These are phyloP conservation scores for Aporrectodea caliginosa DNA, from an alignment of 1,140 invertebrate species.

Conservation along the genomic window DNA sequence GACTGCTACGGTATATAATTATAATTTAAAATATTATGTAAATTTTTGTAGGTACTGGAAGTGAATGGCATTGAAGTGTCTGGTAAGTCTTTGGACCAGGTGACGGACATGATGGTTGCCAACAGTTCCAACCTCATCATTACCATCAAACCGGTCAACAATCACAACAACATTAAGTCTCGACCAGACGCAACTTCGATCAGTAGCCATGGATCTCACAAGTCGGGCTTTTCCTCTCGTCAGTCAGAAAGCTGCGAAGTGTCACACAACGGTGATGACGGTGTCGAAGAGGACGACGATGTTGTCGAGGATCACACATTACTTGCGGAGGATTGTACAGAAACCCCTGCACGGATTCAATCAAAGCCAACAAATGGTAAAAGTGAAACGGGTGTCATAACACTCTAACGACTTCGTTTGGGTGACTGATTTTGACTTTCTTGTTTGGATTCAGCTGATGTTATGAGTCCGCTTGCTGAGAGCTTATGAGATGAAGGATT, in stretches of 20 bases:
- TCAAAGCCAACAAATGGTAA: neutral
- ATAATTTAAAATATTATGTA: no score
- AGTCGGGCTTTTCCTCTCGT: neutral
- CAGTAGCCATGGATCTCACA: neutral
- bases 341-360: neutral
- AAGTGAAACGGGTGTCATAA: neutral
- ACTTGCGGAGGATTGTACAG: neutral
- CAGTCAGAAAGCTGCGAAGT: neutral
- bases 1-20: no score
- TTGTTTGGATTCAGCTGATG: no score
- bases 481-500: no score
- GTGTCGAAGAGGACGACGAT: neutral
- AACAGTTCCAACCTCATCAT: slow-evolving; percentile 99
- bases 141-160: slow-evolving; percentile 66
- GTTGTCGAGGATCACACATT: neutral
- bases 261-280: neutral
- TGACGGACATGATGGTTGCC: slow-evolving; percentile 99
- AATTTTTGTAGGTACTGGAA: slow-evolving; percentile 89
- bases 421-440: no score
- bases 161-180: slow-evolving; percentile 45
- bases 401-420: neutral
- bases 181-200: neutral
- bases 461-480: no score
- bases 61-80: slow-evolving; percentile 95
- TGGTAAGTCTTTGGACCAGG: slow-evolving; percentile 82